Evolutionary conservation across 1,140 invertebrate genomes (phyloP), one percentile per base, ranked within the genome.

Genomic region (Ceratoteleas bidentatus): DNA sequence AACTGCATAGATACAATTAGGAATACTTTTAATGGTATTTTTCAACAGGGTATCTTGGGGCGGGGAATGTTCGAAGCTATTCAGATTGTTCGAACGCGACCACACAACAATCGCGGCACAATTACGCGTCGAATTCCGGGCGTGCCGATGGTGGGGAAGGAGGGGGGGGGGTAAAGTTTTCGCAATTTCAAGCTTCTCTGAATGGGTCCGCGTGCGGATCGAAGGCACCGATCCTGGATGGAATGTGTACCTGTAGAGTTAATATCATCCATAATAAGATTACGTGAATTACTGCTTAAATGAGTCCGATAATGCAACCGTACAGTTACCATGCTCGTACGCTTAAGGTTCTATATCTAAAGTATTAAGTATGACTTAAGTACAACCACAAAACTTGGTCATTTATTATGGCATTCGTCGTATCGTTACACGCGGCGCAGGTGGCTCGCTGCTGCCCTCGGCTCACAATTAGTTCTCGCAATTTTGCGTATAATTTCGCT

Each of bases 311-410:
- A 87, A 84, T 86, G 66, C 74, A 83, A 79, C 84, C 62, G 72
- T 82, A 66, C 85, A 86, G 64, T 78, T 86, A 87, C 52, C 86
- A 84, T 88, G 88, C 66, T 74, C 86, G 78, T 89, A 88, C 58
- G 77, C 57, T 84, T 88, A 87, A 81, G 33, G 43, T 85, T 50
- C 73, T 85, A 88, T 81, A 84, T 76, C 84, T 88, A 88, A 86
- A 87, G 75, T 87, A 87, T 86, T 87, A 89, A 87, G 84, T 91
- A 91, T 91, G 90, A 91, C 90, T 91, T 90, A 91, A 91, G 89
- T 91, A 91, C 88, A 90, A 91, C 90, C 90, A 91, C 87, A 88
- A 88, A 84, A 90, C 85, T 90, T 91, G 88, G 88, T 91, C 89
- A 91, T 91, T 89, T 76, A 89, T 90, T 91, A 91, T 91, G 90